These are phyloP conservation scores for Alouatta palliata DNA, from an alignment of 2,113 vertebrate species.

Conservation along the genomic window DNA sequence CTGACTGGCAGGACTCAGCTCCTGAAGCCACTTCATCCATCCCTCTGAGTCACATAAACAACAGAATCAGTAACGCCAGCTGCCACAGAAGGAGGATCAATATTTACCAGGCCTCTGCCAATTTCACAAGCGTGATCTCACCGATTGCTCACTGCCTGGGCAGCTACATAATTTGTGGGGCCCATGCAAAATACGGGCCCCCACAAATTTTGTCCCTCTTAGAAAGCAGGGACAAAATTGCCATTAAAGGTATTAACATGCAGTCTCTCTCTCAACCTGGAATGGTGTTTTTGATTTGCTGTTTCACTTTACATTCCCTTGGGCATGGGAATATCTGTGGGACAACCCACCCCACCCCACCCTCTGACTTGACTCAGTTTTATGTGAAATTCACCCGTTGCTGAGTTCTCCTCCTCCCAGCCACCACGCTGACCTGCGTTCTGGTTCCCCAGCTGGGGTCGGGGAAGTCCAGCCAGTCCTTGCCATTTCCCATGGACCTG, in stretches of 20 bases:
- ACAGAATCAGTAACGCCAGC: background rate
- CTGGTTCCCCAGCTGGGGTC: background rate
- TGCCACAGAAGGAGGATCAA: background rate
- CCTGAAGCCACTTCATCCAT: background rate
- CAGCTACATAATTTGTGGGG: background rate
- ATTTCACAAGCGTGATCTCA: background rate
- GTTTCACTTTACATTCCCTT: background rate
- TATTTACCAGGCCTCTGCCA: background rate
- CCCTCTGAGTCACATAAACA: background rate
- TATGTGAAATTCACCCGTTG: background rate
- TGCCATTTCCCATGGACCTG: background rate
- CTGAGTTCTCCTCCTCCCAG: background rate
- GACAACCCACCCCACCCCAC: background rate
- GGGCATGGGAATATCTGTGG: background rate
- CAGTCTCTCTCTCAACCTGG: background rate
- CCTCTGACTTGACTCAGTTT: background rate
- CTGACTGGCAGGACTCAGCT: background rate
- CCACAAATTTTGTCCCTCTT: background rate
- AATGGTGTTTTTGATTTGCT: background rate
- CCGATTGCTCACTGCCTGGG: background rate
- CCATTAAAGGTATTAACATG: background rate
- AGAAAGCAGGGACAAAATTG: background rate
- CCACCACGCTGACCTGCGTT: background rate
- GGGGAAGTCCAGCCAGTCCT: background rate
- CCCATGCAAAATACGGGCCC: background rate